Conservation (phyloP, 2,888 invertebrate genomes). For the Bimastos eiseni region DNA sequence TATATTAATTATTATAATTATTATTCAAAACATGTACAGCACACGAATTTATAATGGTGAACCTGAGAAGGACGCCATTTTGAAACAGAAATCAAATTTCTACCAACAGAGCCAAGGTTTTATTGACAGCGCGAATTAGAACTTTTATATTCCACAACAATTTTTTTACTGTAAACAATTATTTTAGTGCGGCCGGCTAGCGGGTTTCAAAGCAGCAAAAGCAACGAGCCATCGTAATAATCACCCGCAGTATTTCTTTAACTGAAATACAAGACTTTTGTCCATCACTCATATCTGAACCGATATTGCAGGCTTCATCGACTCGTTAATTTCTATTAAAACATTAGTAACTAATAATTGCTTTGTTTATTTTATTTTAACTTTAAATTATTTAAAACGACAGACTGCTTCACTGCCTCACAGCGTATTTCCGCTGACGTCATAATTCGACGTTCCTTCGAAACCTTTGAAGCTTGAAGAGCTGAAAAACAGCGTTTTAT, state of each 20-base stretch:
- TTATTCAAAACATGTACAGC: no score
- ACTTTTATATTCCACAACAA: background rate
- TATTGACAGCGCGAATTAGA: background rate
- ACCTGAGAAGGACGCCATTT: no score
- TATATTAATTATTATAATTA: no score
- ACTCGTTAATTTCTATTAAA: background rate
- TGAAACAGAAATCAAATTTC: no score
- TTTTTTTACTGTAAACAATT: background rate
- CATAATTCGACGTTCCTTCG: background rate
- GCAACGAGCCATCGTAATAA: background rate
- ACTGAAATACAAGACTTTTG: slow-evolving; percentile 8
- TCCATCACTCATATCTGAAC: slow-evolving; percentile 16
- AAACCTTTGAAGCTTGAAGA: background rate
- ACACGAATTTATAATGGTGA: no score
- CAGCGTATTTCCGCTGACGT: background rate
- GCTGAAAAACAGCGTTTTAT: background rate
- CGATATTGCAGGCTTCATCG: background rate
- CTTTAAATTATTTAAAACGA: background rate
- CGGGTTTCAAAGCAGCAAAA: background rate
- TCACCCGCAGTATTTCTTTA: background rate
- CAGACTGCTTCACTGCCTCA: background rate
- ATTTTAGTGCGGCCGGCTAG: background rate
- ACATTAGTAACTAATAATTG: background rate
- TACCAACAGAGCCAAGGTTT: background rate
- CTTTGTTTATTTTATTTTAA: background rate